These are phyloP conservation scores for Cardiocondyla obscurior DNA, from an alignment of 1,140 invertebrate species.

Conservation along the genomic window DNA sequence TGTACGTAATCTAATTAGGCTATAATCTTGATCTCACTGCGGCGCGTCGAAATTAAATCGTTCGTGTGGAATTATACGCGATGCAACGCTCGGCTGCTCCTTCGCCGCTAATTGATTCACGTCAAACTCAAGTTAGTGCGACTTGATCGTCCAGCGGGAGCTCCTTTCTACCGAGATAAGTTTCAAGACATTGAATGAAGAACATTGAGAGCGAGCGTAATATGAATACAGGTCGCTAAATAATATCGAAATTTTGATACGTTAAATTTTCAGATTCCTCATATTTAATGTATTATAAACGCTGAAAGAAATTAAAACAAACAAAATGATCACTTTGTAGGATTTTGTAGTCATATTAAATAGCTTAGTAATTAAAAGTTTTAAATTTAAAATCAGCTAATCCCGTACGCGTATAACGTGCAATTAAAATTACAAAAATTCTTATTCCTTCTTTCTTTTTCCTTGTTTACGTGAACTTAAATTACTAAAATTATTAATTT, in stretches of 20 bases:
- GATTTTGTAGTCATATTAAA: not conserved
- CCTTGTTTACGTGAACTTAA: not conserved
- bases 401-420: not conserved
- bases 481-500: not conserved
- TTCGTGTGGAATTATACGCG: constrained; percentile 42
- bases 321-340: not conserved
- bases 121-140: constrained; percentile 23
- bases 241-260: not conserved
- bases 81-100: constrained; percentile 37
- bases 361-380: not conserved
- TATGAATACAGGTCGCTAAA: not conserved
- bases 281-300: not conserved
- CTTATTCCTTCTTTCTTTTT: no score
- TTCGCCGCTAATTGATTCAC: constrained; percentile 46
- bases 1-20: constrained; percentile 42
- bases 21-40: constrained; percentile 43
- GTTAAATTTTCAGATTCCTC: not conserved
- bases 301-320: not conserved
- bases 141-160: constrained; percentile 15
- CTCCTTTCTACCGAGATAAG: not conserved
- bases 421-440: not conserved
- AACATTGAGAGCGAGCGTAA: not conserved
- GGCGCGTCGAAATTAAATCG: constrained; percentile 47
- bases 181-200: not conserved
- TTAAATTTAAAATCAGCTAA: not conserved